Conservation (phyloP, 2,888 invertebrate species). For the Cataglyphis altisquamis region DNA sequence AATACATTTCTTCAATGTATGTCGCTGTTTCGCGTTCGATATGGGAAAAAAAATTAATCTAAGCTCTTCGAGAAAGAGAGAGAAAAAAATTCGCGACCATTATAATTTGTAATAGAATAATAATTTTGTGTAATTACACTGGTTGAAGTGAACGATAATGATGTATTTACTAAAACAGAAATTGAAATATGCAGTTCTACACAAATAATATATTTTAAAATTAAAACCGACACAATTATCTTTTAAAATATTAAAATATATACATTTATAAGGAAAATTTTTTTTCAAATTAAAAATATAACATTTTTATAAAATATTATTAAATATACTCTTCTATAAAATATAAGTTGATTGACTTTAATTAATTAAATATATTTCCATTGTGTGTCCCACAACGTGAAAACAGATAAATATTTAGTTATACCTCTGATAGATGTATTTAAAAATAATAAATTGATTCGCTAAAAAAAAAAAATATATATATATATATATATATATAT, state of each 20-base stretch:
- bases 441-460: conserved; percentile 12
- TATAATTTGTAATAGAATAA: background rate
- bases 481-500: background rate
- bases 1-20: background rate
- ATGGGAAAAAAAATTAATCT: background rate
- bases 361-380: conserved; percentile 11
- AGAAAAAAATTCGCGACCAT: background rate
- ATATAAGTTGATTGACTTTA: too few species aligned
- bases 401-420: conserved; percentile 35
- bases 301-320: too few species aligned
- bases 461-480: background rate
- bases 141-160: background rate
- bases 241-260: conserved; percentile 1
- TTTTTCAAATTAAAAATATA: background rate
- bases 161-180: background rate
- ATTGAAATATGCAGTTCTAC: background rate
- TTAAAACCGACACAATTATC: background rate
- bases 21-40: background rate
- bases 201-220: background rate
- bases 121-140: background rate
- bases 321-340: background rate
- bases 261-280: background rate
- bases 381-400: background rate
- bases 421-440: too few species aligned
- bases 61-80: background rate